Base-by-base conservation (phyloP, 2,888 invertebrate genomes). In the Oegoconia quadripuncta region DNA sequence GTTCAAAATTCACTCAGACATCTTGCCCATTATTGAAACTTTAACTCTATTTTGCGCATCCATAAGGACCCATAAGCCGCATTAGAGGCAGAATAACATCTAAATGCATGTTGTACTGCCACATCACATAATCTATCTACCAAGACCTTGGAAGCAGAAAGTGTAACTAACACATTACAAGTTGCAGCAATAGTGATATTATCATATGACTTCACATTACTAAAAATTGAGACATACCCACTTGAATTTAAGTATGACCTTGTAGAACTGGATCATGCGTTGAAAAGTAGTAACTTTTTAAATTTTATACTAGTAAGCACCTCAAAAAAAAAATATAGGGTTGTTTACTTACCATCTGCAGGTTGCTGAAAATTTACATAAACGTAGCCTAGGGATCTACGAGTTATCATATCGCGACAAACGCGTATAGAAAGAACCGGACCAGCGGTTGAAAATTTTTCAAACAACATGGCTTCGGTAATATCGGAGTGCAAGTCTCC, bases 281-380 rank as follows among this genome's bases (percentile, higher is more conserved):
- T n/a, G n/a, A n/a, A n/a, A n/a, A n/a, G n/a, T n/a, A n/a, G n/a
- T n/a, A n/a, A n/a, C n/a, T n/a, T n/a, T n/a, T n/a, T n/a, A n/a
- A n/a, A n/a, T n/a, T n/a, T n/a, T n/a, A n/a, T n/a, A n/a, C n/a
- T n/a, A n/a, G n/a, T n/a, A n/a, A n/a, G n/a, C n/a, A n/a, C n/a
- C n/a, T n/a, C n/a, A 20, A 46, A 30, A 44, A 42, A 30, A 30
- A 17, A n/a, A 28, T 38, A 9, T 7, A 5, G 17, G 18, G 13
- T 34, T 41, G 38, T 20, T 43, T 45, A 89, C 93, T 93, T 89
- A 99, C 99, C 99, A 90, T 99, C 99, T 62, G 97, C 96, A 64
- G 99, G 98, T 82, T 99, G 98, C 87, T 99, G 99, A 87, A 99
- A 99, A 89, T 99, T 99, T 62, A 99, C 99, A 86, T 99, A 99